phyloP scores from a whole-genome alignment of 1,140 invertebrate genomes.

The Ceratosolen fusciceps region DNA sequence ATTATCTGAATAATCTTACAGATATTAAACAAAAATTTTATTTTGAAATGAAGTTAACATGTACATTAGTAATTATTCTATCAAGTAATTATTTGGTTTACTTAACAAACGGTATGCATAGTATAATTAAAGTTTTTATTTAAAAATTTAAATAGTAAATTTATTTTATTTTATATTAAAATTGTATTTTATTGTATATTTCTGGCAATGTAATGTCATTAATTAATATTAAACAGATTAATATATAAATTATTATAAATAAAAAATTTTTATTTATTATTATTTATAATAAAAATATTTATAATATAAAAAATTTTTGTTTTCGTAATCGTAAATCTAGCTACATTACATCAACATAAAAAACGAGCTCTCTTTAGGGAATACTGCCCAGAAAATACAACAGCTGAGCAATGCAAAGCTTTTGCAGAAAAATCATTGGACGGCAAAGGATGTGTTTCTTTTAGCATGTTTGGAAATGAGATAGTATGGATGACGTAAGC shows the following conservation, averaged over 20 bases:
- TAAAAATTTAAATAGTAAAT: not conserved
- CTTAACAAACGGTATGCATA: slow-evolving; percentile 2
- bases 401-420: not conserved
- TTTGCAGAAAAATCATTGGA: not conserved
- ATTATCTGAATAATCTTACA: not conserved
- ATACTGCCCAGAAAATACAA: not conserved
- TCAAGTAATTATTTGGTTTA: not conserved
- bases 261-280: no score
- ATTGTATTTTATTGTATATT: not conserved
- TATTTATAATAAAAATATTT: no score
- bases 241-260: no score
- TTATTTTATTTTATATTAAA: not conserved
- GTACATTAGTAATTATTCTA: not conserved
- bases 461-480: no score
- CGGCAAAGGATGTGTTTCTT: no score
- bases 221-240: no score
- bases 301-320: not conserved
- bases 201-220: no score
- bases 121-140: not conserved
- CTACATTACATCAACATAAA: not conserved
- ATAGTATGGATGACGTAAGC: no score
- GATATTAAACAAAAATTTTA: not conserved
- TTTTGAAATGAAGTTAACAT: slow-evolving; percentile 18
- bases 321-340: no score
- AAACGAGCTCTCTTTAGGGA: not conserved